A percentile compares a stretch with the other conserved stretches of the same genome.
Evolutionary conservation across 2,797 vertebrate species (phyloP).

Genomic region (Oreortyx pictus): DNA sequence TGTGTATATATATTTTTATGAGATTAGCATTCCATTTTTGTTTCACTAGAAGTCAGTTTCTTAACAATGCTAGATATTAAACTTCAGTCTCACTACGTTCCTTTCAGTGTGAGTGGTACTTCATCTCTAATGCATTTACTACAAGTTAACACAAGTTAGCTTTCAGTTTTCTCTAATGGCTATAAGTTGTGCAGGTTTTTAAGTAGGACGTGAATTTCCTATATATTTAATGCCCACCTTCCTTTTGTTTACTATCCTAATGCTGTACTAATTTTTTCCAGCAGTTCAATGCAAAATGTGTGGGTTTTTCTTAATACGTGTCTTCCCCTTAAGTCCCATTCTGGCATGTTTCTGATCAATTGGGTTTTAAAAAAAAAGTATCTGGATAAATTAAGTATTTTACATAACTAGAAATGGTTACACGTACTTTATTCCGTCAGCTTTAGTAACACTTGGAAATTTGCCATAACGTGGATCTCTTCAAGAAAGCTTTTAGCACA

Average conservation of each 20-base stretch:
- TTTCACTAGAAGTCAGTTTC: slow-evolving; percentile 71
- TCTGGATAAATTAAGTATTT: background rate
- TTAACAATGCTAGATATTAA: slow-evolving; percentile 77
- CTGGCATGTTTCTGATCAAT: background rate
- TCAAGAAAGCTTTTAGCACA: background rate
- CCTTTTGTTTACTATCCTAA: background rate
- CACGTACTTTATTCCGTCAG: background rate
- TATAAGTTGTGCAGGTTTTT: slow-evolving; percentile 41
- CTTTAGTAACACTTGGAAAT: slow-evolving; percentile 13
- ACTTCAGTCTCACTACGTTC: slow-evolving; percentile 71
- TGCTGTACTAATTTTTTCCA: slow-evolving; percentile 12
- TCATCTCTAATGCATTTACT: slow-evolving; percentile 52
- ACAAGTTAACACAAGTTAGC: slow-evolving; percentile 21
- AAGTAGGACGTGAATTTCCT: slow-evolving; percentile 52
- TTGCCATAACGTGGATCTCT: too few relatives aligned
- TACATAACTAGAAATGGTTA: background rate
- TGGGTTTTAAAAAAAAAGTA: background rate
- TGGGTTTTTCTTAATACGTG: background rate
- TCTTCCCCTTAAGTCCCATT: slow-evolving; percentile 49
- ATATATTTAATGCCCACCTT: slow-evolving; percentile 7
- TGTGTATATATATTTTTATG: slow-evolving; percentile 82
- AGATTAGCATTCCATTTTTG: slow-evolving; percentile 76
- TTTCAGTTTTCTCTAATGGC: slow-evolving; percentile 31
- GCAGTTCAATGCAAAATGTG: background rate
- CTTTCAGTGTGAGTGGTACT: slow-evolving; percentile 55